phyloP scores from a whole-genome alignment of 2,113 vertebrate species.

The Apus apus region DNA sequence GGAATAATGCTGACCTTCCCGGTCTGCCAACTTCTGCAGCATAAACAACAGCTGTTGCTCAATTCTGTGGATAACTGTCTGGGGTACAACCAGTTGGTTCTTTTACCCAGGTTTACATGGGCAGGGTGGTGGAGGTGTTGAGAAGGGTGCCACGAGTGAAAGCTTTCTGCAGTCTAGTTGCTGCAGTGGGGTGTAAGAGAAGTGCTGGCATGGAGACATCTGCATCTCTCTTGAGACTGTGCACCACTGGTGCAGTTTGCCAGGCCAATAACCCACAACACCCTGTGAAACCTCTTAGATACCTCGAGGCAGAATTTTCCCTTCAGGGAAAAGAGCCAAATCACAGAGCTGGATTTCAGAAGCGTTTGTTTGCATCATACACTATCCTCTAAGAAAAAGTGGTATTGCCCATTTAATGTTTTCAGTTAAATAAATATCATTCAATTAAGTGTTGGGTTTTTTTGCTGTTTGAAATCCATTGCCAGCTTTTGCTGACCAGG shows the following conservation, averaged over 20 bases:
- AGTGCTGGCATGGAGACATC: neutral
- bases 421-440: constrained; percentile 9
- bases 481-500: neutral
- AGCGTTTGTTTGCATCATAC: neutral
- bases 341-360: neutral
- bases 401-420: neutral
- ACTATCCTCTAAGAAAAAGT: neutral
- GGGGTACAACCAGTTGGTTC: neutral
- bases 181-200: neutral
- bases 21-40: neutral
- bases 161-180: neutral
- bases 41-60: neutral
- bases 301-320: neutral
- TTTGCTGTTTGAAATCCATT: neutral
- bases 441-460: neutral
- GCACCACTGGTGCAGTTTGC: neutral
- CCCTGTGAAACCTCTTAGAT: neutral
- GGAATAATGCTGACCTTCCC: neutral
- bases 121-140: neutral
- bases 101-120: neutral
- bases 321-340: neutral
- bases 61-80: neutral
- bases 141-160: neutral
- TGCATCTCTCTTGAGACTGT: neutral
- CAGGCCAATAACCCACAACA: neutral